phyloP scores from a whole-genome alignment of 2,888 invertebrate genomes.

The Lysandra bellargus region DNA sequence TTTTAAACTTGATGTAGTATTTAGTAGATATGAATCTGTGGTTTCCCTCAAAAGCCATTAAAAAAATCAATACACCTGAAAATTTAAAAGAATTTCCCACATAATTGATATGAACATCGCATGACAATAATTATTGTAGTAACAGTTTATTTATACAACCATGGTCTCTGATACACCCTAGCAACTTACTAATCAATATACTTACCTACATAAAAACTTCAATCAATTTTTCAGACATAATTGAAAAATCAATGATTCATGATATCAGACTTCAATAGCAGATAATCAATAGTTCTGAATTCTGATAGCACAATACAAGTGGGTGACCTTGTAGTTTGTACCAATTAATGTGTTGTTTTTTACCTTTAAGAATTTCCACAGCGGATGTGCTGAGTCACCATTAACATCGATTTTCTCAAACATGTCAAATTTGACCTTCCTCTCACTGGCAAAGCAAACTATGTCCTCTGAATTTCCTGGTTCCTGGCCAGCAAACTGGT shows the following conservation, averaged over 20 bases:
- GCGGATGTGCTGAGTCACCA: constrained; percentile 82
- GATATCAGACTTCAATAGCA: not conserved
- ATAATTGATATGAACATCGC: not conserved
- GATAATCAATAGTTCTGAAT: not conserved
- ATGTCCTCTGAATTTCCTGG: constrained; percentile 83
- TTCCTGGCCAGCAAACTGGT: constrained; percentile 89
- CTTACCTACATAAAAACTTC: not conserved
- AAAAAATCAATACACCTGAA: not conserved
- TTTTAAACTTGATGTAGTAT: not conserved
- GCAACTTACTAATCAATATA: not conserved
- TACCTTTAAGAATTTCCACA: constrained; percentile 85
- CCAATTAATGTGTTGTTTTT: not conserved
- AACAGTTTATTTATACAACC: not conserved
- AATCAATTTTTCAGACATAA: not conserved
- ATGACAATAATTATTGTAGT: no score
- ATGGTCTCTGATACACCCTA: not conserved
- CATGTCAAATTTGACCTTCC: constrained; percentile 84
- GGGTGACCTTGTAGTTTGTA: constrained; percentile 9
- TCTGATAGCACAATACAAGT: not conserved
- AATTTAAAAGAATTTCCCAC: not conserved
- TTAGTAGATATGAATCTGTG: not conserved
- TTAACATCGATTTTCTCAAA: constrained; percentile 87
- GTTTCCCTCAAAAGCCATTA: not conserved
- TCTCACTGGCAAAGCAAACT: constrained; percentile 81
- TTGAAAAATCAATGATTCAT: constrained; percentile 4